Base-by-base conservation (phyloP, 2,113 vertebrate genomes). In the Mungos mungo region DNA sequence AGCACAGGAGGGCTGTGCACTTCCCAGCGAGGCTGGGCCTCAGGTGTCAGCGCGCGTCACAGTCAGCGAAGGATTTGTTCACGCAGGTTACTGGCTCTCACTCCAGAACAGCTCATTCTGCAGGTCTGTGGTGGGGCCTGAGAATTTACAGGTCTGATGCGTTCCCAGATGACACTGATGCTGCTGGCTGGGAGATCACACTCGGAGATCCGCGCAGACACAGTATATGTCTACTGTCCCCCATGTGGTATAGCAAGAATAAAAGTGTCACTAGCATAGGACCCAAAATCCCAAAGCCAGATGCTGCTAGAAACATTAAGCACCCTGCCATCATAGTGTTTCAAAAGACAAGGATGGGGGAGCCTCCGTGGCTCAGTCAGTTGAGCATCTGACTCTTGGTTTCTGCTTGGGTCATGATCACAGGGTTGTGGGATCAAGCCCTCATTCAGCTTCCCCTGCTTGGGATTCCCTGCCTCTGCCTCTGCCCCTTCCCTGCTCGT, bases 171-270 rank as follows among this genome's bases (percentile, higher is more conserved):
- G 33, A 11, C 33, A 5, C 23, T 1, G 35, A 0, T 63, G 54
- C 7, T 52, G 47, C 35, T 31, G 18, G 31, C 15, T 9, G 65
- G 23, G 31, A 35, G 35, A 38, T 27, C 63, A 31, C 38, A 9
- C 18, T n/a, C 14, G 7, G 65, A 85, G 90, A 85, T 1, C n/a
- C 11, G 15, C 54, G 29, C 41, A 35, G 2, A 16, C 7, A 21
- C 1, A 4, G 14, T 7, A 1, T 8, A 38, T 0, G 25, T 54
- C 25, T n/a, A 1, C 68, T 8, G 41, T 23, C 23, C 72, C 72
- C 3, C 7, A 1, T 0, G 31, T 27, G 4, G 14, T 13, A 5
- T 2, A 35, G 23, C 25, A 50, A 23, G 47, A 23, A 31, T 13
- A 41, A 4, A 7, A 12, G 7, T 66, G 2, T 33, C 29, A 3